Evolutionary conservation across 2,797 vertebrate genomes (phyloP), one percentile per base, ranked within the genome.

Genomic region (Eospalax fontanierii): DNA sequence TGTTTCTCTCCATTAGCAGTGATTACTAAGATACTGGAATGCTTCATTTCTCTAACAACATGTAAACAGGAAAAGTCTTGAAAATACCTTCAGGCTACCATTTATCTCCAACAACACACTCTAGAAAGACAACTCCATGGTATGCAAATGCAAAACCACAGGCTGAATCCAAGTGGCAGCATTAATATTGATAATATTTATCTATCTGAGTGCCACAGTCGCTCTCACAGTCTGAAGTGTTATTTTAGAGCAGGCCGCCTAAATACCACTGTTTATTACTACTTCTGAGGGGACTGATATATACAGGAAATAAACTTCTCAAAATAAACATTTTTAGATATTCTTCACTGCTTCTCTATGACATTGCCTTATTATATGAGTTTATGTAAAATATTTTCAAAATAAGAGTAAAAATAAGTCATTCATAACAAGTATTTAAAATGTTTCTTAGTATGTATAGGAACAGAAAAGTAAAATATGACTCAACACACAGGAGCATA

Each of bases 301-400:
- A 95, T 97, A 97, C 76, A 96, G 93, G 81, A 97, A 98, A 97
- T 96, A 96, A 97, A 96, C 82, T 85, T 92, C 93, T 90, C 97
- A 96, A 98, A 98, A 97, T 96, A 95, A 65, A 90, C 28, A 9
- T 2, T 73, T 95, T 91, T 87, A 93, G 90, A 68, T 24, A 12
- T 3, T 18, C 89, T 82, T 74, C 87, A 4, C n/a, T 92, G 33
- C 19, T 86, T 96, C 95, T 89, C 81, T 68, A 81, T 76, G 57
- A 70, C 92, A 93, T 63, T 97, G 76, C 76, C 84, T 97, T 97
- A 82, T 61, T 93, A 75, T 93, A 75, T 87, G 84, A 97, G 97
- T 97, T 90, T 46, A 97, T 83, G 82, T 0, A 0, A 14, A 87
- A 91, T 89, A 81, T 1, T 96, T 86, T 95, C 92, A 93, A 28